Base-by-base conservation (phyloP, 1,140 invertebrate species). In the Reticulitermes speratus region DNA sequence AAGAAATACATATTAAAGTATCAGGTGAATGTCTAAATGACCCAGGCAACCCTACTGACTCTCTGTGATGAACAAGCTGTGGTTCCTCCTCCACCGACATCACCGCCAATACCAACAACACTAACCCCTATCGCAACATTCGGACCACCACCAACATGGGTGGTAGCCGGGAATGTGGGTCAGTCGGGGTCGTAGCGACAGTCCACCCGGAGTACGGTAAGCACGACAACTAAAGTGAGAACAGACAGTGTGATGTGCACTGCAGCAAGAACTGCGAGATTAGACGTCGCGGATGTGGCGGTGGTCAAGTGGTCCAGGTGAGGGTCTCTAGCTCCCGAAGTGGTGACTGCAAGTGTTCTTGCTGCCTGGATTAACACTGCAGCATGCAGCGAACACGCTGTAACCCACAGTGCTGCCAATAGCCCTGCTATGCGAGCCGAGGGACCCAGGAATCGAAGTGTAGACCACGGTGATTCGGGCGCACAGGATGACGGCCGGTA, bases 371-470 rank as follows among this genome's bases (percentile, higher is more conserved):
- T 88, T 30, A 92, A 87, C 89, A 93, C 91, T 11, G 91, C 90
- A 12, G 91, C 88, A 86, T 92, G 91, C 5, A 92, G 91, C 0
- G 89, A 90, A 69, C 92, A 89, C 5, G 93, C 92, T 3, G 90
- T 86, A 0, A 89, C 89, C 93, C 93, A 93, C 11, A 93, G 89
- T 9, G 91, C 86, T 0, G 92, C 91, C 0, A 93, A 88, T 1
- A 92, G 91, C 9, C 92, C 87, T 14, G 89, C 89, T n/a, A 89
- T 88, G n/a, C 87, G 89, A 21, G 90, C 87, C 3, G 89, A 89
- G 0, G 92, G 92, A 0, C 93, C 93, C 21, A 93, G 89, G 21
- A 91, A 93, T 25, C 93, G 88, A 89, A 92, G 91, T 0, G 91
- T 90, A 0, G 92, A 90, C 90, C 92, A 91, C 2, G 91, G 90